Percentiles rank a stretch among this genome's conserved stretches.
phyloP scores from a whole-genome alignment of 2,113 vertebrate genomes.

The Eurystomus gularis region DNA sequence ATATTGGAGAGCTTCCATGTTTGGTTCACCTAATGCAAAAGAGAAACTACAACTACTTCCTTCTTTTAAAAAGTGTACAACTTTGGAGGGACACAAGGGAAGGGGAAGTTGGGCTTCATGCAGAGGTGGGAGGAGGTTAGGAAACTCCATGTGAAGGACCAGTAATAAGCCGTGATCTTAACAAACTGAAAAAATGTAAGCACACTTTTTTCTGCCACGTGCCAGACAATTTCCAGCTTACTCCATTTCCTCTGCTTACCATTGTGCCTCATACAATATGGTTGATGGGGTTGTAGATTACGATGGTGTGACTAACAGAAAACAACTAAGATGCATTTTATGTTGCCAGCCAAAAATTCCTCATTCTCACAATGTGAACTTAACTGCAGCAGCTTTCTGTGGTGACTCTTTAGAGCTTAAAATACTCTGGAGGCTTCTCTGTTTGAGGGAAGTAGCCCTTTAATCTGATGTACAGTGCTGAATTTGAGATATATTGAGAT shows the following conservation, averaged over 20 bases:
- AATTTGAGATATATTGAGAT: neutral
- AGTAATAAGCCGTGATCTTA: neutral
- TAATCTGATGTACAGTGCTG: neutral
- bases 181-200: neutral
- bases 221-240: neutral
- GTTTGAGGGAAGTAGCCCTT: neutral
- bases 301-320: neutral
- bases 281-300: neutral
- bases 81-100: neutral
- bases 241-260: neutral
- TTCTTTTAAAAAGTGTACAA: neutral
- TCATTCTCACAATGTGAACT: neutral
- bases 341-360: neutral
- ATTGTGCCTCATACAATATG: neutral
- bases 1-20: neutral
- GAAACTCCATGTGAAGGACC: neutral
- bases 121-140: neutral
- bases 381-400: neutral
- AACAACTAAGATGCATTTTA: neutral
- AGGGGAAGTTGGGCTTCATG: neutral
- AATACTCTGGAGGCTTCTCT: neutral
- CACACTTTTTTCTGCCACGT: neutral
- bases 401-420: neutral
- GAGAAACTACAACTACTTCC: slow-evolving; percentile 28
- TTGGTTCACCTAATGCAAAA: neutral